These are phyloP conservation scores for Psittacus erithacus DNA, from an alignment of 2,113 vertebrate genomes.

Conservation along the genomic window DNA sequence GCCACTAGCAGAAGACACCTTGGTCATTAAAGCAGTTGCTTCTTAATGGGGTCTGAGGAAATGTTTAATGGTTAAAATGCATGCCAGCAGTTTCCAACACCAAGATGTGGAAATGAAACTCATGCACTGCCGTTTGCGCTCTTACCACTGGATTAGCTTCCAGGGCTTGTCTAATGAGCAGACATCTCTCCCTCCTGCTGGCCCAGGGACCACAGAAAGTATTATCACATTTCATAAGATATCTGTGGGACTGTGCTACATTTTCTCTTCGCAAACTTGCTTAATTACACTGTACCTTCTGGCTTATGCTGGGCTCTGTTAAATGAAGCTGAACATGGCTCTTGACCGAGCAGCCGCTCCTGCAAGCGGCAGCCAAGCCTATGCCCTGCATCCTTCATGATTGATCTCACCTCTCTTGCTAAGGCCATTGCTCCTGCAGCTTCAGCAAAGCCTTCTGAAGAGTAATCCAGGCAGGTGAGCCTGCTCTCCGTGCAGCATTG, in stretches of 20 bases:
- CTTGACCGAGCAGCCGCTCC: neutral
- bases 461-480: neutral
- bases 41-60: neutral
- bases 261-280: neutral
- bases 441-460: neutral
- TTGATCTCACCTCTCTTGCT: neutral
- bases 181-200: neutral
- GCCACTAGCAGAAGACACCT: neutral
- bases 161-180: neutral
- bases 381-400: neutral
- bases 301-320: neutral
- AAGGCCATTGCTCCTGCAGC: neutral
- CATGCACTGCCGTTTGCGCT: too few species aligned
- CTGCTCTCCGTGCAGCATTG: fast-evolving
- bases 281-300: neutral
- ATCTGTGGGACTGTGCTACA: neutral
- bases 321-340: neutral
- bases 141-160: neutral
- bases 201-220: neutral
- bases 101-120: neutral
- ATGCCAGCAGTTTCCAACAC: neutral
- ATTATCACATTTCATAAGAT: neutral
- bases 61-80: neutral
- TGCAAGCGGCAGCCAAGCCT: neutral
- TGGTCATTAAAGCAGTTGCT: neutral